A percentile compares a stretch with the other conserved stretches of the same genome.
Conservation (phyloP, 2,113 vertebrate species). For the Calyptomena viridis region DNA sequence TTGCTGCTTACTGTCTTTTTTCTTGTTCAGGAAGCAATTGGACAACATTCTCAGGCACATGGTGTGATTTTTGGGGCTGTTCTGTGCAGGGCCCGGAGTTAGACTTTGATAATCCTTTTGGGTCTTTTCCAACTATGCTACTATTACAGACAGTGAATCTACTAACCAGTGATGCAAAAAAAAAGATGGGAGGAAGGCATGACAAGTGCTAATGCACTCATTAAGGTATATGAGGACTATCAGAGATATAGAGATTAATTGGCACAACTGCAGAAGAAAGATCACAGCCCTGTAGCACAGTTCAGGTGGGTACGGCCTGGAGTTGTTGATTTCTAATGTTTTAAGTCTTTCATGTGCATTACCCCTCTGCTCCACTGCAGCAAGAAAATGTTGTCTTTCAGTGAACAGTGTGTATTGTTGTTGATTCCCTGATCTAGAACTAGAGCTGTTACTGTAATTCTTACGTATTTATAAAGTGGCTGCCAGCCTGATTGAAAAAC, state of each 20-base stretch:
- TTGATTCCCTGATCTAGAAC: background rate
- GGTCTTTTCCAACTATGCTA: background rate
- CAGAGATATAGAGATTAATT: background rate
- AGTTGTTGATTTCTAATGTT: background rate
- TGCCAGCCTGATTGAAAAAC: background rate
- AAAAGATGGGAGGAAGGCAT: accelerated
- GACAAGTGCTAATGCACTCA: background rate
- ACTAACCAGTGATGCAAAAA: background rate
- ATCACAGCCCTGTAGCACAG: background rate
- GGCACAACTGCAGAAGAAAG: background rate
- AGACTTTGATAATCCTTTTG: background rate
- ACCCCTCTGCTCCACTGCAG: background rate
- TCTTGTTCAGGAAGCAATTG: background rate
- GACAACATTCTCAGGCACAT: background rate
- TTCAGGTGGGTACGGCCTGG: background rate
- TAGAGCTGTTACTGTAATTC: background rate
- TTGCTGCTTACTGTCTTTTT: background rate
- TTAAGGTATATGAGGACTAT: background rate
- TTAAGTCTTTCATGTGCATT: background rate
- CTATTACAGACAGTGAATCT: background rate
- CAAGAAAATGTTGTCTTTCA: background rate
- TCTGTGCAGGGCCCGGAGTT: background rate
- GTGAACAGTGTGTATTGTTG: background rate
- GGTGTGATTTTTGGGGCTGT: background rate
- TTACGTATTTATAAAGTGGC: background rate